phyloP scores from a whole-genome alignment of 2,797 vertebrate genomes.

The Melanotaenia boesemani region DNA sequence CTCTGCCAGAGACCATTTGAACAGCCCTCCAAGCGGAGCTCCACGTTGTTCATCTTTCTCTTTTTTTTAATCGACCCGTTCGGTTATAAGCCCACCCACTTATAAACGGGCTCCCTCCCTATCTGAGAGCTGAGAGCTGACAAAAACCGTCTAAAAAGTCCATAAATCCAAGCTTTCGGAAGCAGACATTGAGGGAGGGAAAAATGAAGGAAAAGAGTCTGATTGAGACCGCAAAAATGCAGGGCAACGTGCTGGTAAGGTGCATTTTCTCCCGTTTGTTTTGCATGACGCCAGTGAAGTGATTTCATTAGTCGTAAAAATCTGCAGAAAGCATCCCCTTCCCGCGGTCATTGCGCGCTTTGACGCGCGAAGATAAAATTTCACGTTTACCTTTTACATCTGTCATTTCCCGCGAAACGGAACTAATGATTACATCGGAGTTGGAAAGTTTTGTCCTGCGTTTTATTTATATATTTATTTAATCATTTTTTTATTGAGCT shows the following conservation, averaged over 20 bases:
- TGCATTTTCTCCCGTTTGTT: background rate
- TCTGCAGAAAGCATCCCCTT: conserved; percentile 5
- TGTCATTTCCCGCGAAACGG: background rate
- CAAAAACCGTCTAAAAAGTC: conserved; percentile 50
- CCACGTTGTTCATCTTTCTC: background rate
- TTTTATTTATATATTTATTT: background rate
- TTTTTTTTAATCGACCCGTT: conserved; percentile 4
- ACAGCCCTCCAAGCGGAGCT: background rate
- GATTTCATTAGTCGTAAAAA: background rate
- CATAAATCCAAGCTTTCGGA: conserved; percentile 13
- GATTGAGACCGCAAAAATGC: conserved; percentile 97
- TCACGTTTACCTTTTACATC: background rate
- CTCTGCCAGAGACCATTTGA: too few relatives aligned
- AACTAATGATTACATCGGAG: conserved; percentile 20
- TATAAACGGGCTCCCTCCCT: conserved; percentile 57
- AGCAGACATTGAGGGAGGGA: conserved; percentile 26
- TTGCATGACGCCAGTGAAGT: conserved; percentile 28
- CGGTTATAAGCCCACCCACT: conserved; percentile 69
- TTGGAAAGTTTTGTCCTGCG: conserved; percentile 67
- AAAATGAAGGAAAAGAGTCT: conserved; percentile 95
- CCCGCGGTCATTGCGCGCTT: conserved; percentile 9
- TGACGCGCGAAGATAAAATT: conserved; percentile 30
- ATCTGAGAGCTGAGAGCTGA: conserved; percentile 49
- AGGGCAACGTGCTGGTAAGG: conserved; percentile 90
- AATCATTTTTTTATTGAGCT: conserved; percentile 26